phyloP scores from a whole-genome alignment of 2,113 vertebrate genomes.

The Phyllostomus hastatus region DNA sequence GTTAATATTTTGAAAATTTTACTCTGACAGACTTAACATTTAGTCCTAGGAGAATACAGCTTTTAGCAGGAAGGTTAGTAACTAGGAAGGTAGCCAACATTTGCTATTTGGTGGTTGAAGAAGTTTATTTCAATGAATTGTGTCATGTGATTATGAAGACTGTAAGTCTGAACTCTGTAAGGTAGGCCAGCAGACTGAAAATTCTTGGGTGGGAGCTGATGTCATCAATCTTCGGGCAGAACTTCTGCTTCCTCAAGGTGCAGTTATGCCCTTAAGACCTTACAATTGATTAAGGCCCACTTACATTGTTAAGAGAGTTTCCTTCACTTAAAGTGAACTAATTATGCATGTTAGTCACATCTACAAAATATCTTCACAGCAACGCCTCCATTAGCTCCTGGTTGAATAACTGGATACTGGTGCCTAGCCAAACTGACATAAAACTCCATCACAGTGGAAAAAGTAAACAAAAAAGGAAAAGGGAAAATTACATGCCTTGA shows the following conservation, averaged over 20 bases:
- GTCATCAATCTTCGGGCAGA: neutral
- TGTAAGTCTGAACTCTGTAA: neutral
- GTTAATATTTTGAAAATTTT: neutral
- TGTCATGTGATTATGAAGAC: neutral
- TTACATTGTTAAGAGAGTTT: neutral
- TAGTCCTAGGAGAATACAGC: neutral
- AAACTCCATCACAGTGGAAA: neutral
- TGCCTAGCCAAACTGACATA: neutral
- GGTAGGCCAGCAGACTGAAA: neutral
- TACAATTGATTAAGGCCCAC: neutral
- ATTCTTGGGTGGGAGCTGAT: neutral
- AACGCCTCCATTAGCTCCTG: neutral
- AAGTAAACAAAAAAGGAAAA: neutral
- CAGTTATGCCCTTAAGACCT: neutral
- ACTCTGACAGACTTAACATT: neutral
- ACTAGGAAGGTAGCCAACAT: neutral
- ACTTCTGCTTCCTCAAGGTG: neutral
- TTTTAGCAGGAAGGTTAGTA: neutral
- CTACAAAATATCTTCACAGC: neutral
- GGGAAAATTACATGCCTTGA: neutral
- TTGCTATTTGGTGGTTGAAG: neutral
- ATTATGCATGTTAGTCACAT: neutral
- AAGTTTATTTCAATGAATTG: neutral
- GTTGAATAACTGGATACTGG: neutral
- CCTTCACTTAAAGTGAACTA: neutral